Conservation (phyloP, 2,113 vertebrate genomes). For the Clarias magur region DNA sequence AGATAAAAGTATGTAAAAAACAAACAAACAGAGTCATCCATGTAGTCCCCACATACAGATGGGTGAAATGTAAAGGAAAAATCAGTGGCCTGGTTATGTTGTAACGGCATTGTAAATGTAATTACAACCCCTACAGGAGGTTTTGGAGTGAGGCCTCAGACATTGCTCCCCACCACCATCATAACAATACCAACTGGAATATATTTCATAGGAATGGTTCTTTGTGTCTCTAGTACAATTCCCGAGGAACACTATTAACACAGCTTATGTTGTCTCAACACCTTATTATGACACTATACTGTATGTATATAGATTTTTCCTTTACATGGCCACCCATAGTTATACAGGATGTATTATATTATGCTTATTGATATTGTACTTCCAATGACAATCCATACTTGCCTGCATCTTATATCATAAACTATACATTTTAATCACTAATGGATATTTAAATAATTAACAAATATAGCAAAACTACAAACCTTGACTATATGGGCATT, state of each 20-base stretch:
- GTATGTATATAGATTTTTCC: background rate
- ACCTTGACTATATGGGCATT: constrained; percentile 85
- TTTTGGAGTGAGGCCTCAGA: background rate
- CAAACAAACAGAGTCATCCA: background rate
- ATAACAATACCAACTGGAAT: background rate
- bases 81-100: background rate
- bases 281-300: background rate
- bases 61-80: background rate
- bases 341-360: background rate
- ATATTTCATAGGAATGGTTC: background rate
- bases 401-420: background rate
- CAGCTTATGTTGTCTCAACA: background rate
- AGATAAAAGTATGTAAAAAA: constrained; percentile 8
- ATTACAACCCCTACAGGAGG: background rate
- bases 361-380: background rate
- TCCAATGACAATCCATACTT: background rate
- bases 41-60: background rate
- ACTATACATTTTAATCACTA: background rate
- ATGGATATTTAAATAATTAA: background rate
- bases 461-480: constrained; percentile 36
- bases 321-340: background rate
- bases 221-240: background rate
- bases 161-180: background rate
- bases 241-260: background rate
- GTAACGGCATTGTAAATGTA: background rate